Percentiles rank a stretch among this genome's conserved stretches.
phyloP scores from a whole-genome alignment of 2,888 invertebrate species.

The Latheticus oryzae region DNA sequence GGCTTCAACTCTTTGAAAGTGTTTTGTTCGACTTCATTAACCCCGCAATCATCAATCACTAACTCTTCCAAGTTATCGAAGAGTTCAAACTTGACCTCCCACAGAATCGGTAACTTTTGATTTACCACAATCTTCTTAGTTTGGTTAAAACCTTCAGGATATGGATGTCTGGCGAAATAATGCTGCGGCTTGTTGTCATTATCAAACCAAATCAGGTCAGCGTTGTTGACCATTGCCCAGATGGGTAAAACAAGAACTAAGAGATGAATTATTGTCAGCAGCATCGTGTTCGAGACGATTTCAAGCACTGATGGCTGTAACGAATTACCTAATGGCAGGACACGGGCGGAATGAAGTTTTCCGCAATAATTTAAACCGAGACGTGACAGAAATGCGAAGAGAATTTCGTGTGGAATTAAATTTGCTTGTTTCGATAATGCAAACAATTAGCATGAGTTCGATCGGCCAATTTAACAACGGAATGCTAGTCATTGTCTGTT shows the following conservation, averaged over 20 bases:
- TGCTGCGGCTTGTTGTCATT: conserved; percentile 44
- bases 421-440: conserved; percentile 14
- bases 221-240: conserved; percentile 32
- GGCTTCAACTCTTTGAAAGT: conserved; percentile 49
- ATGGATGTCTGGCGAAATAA: conserved; percentile 46
- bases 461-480: conserved; percentile 6
- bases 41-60: conserved; percentile 51
- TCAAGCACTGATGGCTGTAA: conserved; percentile 17
- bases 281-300: conserved; percentile 2
- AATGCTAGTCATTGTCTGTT: too few species aligned
- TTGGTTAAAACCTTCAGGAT: conserved; percentile 48
- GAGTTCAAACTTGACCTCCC: conserved; percentile 50
- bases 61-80: conserved; percentile 50
- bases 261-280: not conserved
- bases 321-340: conserved; percentile 11
- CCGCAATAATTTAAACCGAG: conserved; percentile 23
- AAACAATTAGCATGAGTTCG: conserved; percentile 7
- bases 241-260: conserved; percentile 1
- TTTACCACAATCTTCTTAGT: conserved; percentile 52
- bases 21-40: conserved; percentile 52
- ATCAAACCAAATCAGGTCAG: conserved; percentile 50
- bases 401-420: conserved; percentile 26
- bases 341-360: conserved; percentile 13
- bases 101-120: conserved; percentile 50
- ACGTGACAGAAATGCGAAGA: conserved; percentile 31